Conservation (phyloP, 2,113 vertebrate genomes). For the Podarcis muralis region DNA sequence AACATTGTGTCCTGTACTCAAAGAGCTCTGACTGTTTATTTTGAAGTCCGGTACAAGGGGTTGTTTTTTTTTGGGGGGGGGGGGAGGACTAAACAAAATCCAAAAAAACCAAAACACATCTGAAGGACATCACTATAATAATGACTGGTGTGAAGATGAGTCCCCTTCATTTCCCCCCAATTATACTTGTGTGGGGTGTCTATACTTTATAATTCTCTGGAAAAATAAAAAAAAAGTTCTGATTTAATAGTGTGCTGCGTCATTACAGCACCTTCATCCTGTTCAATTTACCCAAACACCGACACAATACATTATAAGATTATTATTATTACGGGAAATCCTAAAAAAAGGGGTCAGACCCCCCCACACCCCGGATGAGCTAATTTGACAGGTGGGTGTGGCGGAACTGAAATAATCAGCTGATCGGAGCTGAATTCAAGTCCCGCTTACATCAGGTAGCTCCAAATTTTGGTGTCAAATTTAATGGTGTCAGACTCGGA, state of each 20-base stretch:
- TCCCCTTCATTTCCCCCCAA: too few relatives aligned
- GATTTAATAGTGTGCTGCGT: background rate
- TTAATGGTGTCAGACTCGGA: too few relatives aligned
- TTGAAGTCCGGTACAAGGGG: slow-evolving; percentile 4
- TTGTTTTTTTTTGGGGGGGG: background rate
- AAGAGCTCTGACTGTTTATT: slow-evolving; percentile 36
- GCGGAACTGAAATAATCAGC: too few relatives aligned
- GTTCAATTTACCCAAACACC: background rate
- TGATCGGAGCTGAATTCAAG: too few relatives aligned
- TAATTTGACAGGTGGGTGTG: too few relatives aligned
- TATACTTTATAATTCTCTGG: slow-evolving; percentile 22
- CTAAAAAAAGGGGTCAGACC: background rate
- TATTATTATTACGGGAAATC: background rate
- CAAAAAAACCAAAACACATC: background rate
- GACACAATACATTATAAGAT: background rate
- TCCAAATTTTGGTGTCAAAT: too few relatives aligned
- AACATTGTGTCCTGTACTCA: slow-evolving; percentile 34
- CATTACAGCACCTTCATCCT: background rate
- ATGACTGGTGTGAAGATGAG: slow-evolving; percentile 36
- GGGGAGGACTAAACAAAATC: slow-evolving; percentile 13
- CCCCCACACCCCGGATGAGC: background rate
- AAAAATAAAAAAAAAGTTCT: background rate
- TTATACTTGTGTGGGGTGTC: slow-evolving; percentile 6
- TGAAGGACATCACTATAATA: slow-evolving; percentile 36
- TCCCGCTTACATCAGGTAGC: too few relatives aligned